Percentiles rank a stretch among this genome's conserved stretches.
These are phyloP conservation scores for Orestias chungarensis DNA, from an alignment of 2,797 vertebrate species.

Conservation along the genomic window DNA sequence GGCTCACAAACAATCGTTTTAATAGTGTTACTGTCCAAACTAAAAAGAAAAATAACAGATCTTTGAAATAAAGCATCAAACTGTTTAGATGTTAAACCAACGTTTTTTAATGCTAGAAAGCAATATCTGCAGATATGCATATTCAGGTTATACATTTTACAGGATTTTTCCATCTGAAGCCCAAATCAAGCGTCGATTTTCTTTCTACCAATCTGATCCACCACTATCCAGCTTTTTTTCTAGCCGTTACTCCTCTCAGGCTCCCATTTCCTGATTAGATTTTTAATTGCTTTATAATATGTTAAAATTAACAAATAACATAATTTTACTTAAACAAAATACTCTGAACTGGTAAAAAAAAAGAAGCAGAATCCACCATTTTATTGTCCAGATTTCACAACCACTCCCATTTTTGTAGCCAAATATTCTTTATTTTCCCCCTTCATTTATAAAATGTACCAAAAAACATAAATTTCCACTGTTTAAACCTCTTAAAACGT, in stretches of 20 bases:
- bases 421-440: not conserved
- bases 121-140: not conserved
- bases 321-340: no score
- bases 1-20: no score
- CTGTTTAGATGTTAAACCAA: not conserved
- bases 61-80: not conserved
- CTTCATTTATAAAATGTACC: not conserved
- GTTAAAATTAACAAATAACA: no score
- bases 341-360: no score
- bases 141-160: no score
- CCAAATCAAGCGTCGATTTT: constrained; percentile 17
- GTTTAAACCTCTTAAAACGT: not conserved
- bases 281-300: no score
- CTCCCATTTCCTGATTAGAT: no score
- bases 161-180: constrained; percentile 18
- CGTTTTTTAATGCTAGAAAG: no score
- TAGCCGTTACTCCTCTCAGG: constrained; percentile 58
- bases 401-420: not conserved
- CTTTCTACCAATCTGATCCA: constrained; percentile 29
- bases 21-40: no score
- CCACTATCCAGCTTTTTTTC: constrained; percentile 47
- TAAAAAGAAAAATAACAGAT: no score
- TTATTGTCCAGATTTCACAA: not conserved
- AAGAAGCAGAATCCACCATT: not conserved
- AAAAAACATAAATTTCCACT: not conserved